Conservation (phyloP, 2,888 invertebrate species). For the Idaea straminata region DNA sequence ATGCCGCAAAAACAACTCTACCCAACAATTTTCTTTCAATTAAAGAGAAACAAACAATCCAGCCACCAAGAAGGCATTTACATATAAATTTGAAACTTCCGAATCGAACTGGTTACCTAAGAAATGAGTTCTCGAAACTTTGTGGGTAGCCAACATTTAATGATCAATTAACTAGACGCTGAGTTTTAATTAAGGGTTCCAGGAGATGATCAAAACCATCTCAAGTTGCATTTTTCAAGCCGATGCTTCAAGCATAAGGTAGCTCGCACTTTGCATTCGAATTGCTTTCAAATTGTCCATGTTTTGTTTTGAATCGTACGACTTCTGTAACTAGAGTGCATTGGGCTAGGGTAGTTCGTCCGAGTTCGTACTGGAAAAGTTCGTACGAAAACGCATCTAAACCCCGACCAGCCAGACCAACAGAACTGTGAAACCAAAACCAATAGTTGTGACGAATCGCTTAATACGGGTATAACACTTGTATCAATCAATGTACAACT, state of each 20-base stretch:
- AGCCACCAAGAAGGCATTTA: constrained; percentile 39
- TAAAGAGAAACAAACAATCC: constrained; percentile 46
- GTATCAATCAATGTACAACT: too few relatives aligned
- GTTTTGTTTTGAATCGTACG: too few relatives aligned
- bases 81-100: constrained; percentile 58
- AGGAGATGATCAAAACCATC: constrained; percentile 8
- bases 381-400: too few relatives aligned
- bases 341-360: too few relatives aligned
- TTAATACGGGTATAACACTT: too few relatives aligned
- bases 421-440: too few relatives aligned
- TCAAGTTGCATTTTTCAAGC: not conserved
- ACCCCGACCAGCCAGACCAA: too few relatives aligned
- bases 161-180: constrained; percentile 46
- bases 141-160: constrained; percentile 36
- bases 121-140: constrained; percentile 45
- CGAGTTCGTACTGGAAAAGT: too few relatives aligned
- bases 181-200: constrained; percentile 40
- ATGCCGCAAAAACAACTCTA: not conserved
- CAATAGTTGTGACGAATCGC: too few relatives aligned
- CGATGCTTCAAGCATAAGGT: not conserved
- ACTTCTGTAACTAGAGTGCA: too few relatives aligned
- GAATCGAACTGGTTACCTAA: constrained; percentile 49
- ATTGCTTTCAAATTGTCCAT: too few relatives aligned
- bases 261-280: too few relatives aligned
- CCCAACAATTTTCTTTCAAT: constrained; percentile 18